Percentiles rank a stretch among this genome's conserved stretches.
Conservation (phyloP, 2,797 vertebrate genomes). For the Rhinoraja longicauda region DNA sequence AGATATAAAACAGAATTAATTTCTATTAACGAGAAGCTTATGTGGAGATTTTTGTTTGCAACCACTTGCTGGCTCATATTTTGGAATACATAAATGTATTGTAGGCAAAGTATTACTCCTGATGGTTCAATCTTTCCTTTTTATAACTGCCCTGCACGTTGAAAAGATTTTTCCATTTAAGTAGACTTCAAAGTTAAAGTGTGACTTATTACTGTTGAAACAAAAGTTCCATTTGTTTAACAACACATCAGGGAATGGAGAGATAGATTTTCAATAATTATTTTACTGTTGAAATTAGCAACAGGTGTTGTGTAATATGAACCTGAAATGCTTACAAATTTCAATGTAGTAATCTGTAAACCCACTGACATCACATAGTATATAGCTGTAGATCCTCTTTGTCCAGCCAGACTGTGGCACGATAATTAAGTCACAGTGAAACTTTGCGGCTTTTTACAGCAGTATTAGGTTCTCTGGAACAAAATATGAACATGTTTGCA, state of each 20-base stretch:
- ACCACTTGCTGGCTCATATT: not conserved
- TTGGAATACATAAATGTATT: constrained; percentile 12
- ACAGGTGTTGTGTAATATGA: constrained; percentile 34
- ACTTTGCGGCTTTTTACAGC: not conserved
- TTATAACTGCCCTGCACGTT: not conserved
- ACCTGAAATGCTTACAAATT: constrained; percentile 35
- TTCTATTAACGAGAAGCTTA: too few relatives aligned
- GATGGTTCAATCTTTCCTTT: not conserved
- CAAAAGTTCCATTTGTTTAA: constrained; percentile 26
- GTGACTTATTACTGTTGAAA: not conserved
- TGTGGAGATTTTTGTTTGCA: not conserved
- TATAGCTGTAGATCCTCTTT: constrained; percentile 24
- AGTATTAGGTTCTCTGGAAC: constrained; percentile 1
- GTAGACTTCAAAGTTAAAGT: not conserved
- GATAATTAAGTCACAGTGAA: constrained; percentile 10
- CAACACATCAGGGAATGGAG: constrained; percentile 14
- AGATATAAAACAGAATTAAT: not conserved
- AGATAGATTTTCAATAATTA: constrained; percentile 37
- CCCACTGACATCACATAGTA: constrained; percentile 33
- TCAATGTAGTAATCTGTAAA: constrained; percentile 4
- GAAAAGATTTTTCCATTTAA: constrained; percentile 1
- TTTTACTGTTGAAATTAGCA: constrained; percentile 28
- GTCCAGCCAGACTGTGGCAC: constrained; percentile 11
- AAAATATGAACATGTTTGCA: not conserved
- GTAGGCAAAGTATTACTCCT: not conserved